Evolutionary conservation across 2,888 invertebrate species (phyloP).

Genomic region (Thera obeliscata): DNA sequence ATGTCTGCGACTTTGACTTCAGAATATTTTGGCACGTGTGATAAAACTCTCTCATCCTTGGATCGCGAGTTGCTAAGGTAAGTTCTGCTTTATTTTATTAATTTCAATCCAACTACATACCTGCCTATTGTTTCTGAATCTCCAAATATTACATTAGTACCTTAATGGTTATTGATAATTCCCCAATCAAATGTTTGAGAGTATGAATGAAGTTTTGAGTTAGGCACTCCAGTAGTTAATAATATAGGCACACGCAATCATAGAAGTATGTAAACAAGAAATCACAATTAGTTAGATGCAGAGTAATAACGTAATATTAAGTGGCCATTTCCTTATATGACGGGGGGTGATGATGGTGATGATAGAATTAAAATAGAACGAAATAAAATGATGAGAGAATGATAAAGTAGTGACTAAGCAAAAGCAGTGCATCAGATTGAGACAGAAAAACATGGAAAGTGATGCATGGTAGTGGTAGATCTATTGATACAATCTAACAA

Average conservation of each 20-base stretch:
- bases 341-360: background rate
- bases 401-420: background rate
- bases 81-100: slow-evolving; percentile 62
- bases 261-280: slow-evolving; percentile 9
- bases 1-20: slow-evolving; percentile 68
- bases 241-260: slow-evolving; percentile 8
- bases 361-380: background rate
- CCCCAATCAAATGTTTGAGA: background rate
- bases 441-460: background rate
- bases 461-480: background rate
- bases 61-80: slow-evolving; percentile 63
- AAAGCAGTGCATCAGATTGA: background rate
- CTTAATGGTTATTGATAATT: background rate
- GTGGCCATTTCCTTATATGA: background rate
- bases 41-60: slow-evolving; percentile 56
- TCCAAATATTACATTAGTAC: slow-evolving; percentile 5
- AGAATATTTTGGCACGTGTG: slow-evolving; percentile 70
- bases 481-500: background rate
- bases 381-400: background rate
- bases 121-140: slow-evolving; percentile 23
- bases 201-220: background rate
- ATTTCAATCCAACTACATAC: slow-evolving; percentile 28
- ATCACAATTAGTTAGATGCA: slow-evolving; percentile 7
- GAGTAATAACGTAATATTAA: background rate
- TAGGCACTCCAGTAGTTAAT: background rate